phyloP scores from a whole-genome alignment of 2,797 vertebrate genomes.

The Phataginus tricuspis region DNA sequence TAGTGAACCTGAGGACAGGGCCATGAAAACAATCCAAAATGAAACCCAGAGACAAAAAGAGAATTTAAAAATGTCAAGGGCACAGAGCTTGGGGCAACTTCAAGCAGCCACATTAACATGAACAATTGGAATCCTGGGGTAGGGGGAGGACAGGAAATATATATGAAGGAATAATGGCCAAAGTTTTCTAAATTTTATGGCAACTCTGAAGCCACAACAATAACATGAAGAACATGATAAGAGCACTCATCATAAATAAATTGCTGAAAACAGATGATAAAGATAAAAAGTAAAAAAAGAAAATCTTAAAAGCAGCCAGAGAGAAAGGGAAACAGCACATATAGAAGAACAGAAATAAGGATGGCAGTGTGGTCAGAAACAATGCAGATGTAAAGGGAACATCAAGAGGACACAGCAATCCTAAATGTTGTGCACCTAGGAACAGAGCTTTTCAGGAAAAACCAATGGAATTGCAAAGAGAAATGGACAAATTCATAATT shows the following conservation, averaged over 20 bases:
- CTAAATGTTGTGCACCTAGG: not conserved
- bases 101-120: not conserved
- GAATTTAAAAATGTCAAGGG: not conserved
- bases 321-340: not conserved
- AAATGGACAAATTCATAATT: not conserved
- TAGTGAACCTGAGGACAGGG: not conserved
- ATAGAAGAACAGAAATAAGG: not conserved
- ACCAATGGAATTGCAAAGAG: not conserved
- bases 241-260: not conserved
- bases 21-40: not conserved
- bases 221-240: not conserved
- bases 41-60: not conserved
- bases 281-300: not conserved
- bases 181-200: not conserved
- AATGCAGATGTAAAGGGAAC: not conserved
- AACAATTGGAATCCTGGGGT: not conserved
- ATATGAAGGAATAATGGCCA: not conserved
- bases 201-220: not conserved
- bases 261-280: not conserved
- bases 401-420: not conserved
- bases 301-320: not conserved
- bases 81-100: not conserved
- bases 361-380: not conserved
- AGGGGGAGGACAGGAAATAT: not conserved
- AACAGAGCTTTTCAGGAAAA: not conserved